These are phyloP conservation scores for Bradysia coprophila DNA, from an alignment of 1,140 invertebrate species.

Conservation along the genomic window DNA sequence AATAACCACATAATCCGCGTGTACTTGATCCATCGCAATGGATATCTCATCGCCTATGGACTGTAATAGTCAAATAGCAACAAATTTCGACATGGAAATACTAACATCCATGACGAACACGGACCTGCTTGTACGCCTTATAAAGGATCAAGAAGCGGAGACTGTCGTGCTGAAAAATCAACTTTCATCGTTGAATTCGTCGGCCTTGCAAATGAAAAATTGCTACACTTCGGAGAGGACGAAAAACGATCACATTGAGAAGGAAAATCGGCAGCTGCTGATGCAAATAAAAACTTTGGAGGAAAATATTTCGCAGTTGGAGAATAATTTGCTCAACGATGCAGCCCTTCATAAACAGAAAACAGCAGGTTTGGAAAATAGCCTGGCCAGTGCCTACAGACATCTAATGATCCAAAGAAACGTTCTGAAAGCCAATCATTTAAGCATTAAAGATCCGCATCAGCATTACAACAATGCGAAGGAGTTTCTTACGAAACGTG, in stretches of 20 bases:
- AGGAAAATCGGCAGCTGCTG: not conserved
- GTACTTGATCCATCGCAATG: too few relatives aligned
- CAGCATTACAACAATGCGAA: not conserved
- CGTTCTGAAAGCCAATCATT: not conserved
- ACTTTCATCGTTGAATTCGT: not conserved
- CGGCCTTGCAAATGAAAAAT: not conserved
- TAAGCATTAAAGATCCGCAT: not conserved
- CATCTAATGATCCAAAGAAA: not conserved
- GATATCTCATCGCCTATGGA: too few relatives aligned
- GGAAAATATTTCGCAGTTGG: not conserved
- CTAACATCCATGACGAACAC: not conserved
- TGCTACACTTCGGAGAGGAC: not conserved
- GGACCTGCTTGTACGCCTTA: not conserved
- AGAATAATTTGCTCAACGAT: not conserved
- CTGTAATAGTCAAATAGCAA: too few relatives aligned
- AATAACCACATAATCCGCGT: too few relatives aligned
- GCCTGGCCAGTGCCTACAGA: not conserved
- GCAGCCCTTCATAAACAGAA: not conserved
- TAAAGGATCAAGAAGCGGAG: not conserved
- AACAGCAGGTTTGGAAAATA: not conserved
- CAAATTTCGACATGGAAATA: not conserved
- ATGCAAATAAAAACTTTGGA: not conserved
- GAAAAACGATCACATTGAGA: not conserved
- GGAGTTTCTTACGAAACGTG: not conserved
- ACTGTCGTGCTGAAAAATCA: not conserved